Evolutionary conservation across 2,888 invertebrate genomes (phyloP).

Genomic region (Apomyelois bistriatella): DNA sequence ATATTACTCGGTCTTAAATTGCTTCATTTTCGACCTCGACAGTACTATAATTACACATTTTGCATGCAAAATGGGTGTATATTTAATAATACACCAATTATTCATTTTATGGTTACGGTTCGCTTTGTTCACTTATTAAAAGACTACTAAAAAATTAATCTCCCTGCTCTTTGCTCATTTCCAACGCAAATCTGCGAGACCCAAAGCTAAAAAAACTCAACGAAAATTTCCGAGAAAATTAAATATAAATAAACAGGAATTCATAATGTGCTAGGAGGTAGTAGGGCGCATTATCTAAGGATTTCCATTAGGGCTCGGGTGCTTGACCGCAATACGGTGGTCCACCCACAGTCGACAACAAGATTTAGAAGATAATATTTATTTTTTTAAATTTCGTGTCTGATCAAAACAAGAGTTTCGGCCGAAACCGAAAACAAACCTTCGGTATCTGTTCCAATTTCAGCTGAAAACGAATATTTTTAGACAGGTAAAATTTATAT

Average conservation of each 20-base stretch:
- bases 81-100: neutral
- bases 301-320: conserved; percentile 10
- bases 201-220: neutral
- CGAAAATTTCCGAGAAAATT: neutral
- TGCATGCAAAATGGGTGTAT: too few relatives aligned
- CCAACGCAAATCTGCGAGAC: neutral
- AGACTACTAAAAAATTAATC: neutral
- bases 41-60: too few relatives aligned
- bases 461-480: too few relatives aligned
- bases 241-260: conserved; percentile 4
- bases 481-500: too few relatives aligned
- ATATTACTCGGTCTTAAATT: too few relatives aligned
- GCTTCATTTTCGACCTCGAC: too few relatives aligned
- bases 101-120: neutral
- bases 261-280: neutral
- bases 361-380: too few relatives aligned
- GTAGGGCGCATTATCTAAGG: conserved; percentile 1
- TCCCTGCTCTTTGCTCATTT: neutral
- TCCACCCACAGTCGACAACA: neutral
- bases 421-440: too few relatives aligned
- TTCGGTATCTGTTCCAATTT: too few relatives aligned
- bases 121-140: neutral
- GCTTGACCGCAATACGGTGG: conserved; percentile 3
- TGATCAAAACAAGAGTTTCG: too few relatives aligned
- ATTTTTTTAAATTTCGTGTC: too few relatives aligned